Evolutionary conservation across 1,140 invertebrate species (phyloP).

Genomic region (Armadillidium nasatum): DNA sequence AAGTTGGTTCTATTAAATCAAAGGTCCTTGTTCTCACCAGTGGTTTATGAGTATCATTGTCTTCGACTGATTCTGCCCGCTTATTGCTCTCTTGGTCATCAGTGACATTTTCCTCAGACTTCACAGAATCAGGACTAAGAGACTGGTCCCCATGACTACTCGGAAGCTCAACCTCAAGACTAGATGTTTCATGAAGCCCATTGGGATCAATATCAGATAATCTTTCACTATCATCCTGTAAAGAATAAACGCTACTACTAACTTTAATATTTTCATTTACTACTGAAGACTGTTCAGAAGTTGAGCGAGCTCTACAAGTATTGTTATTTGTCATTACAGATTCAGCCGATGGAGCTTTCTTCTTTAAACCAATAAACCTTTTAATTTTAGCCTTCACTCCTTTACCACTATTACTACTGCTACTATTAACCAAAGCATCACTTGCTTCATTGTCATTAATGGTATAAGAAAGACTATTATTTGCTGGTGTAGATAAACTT

Average conservation of each 20-base stretch:
- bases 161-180: constrained; percentile 37
- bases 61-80: not conserved
- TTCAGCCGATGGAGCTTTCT: too few species aligned
- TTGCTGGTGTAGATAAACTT: too few species aligned
- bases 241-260: constrained; percentile 26
- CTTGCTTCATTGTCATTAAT: not conserved
- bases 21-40: constrained; percentile 37
- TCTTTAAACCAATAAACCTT: too few species aligned
- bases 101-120: not conserved
- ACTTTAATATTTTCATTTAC: too few species aligned
- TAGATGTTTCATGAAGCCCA: constrained; percentile 38
- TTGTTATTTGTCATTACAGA: too few species aligned
- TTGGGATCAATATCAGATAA: constrained; percentile 31
- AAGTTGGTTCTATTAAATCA: constrained; percentile 30
- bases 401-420: not conserved
- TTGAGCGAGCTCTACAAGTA: too few species aligned
- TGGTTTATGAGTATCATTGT: constrained; percentile 21
- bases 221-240: constrained; percentile 29
- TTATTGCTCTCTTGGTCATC: not conserved
- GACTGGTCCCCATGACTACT: constrained; percentile 41
- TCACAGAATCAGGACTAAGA: constrained; percentile 32
- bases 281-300: too few species aligned
- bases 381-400: too few species aligned
- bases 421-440: not conserved
- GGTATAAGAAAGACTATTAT: not conserved